These are phyloP conservation scores for Gallinago stenura DNA, from an alignment of 2,797 vertebrate species.

Conservation along the genomic window DNA sequence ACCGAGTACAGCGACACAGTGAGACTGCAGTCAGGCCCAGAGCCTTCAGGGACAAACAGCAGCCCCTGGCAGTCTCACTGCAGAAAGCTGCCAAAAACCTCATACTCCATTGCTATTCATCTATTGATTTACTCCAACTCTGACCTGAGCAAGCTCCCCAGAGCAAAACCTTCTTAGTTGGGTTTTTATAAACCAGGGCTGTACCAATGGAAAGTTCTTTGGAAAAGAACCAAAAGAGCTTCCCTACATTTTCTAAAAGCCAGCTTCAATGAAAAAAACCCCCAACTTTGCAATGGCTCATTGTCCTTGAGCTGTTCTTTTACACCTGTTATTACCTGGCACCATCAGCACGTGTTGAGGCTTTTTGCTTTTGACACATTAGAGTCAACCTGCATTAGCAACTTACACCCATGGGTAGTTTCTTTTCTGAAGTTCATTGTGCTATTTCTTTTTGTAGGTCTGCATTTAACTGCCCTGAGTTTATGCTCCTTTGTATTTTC, in stretches of 20 bases:
- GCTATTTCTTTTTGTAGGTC: background rate
- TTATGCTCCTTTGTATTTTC: background rate
- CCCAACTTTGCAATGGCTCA: background rate
- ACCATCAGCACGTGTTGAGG: fast-evolving
- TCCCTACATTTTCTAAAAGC: background rate
- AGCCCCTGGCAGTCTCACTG: background rate
- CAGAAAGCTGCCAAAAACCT: background rate
- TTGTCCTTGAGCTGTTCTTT: background rate
- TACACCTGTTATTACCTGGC: background rate
- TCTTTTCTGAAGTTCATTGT: background rate
- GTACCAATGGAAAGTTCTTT: background rate
- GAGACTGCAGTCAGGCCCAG: background rate
- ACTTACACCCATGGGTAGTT: fast-evolving
- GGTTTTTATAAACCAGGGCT: background rate
- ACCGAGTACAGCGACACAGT: fast-evolving
- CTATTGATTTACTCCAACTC: background rate
- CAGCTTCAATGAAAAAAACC: fast-evolving
- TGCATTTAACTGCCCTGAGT: background rate
- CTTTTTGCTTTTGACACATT: background rate
- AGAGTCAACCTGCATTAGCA: background rate
- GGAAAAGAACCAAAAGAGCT: background rate
- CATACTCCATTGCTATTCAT: fast-evolving
- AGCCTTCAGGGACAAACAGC: background rate
- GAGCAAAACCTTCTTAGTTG: fast-evolving
- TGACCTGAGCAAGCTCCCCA: background rate